phyloP scores from a whole-genome alignment of 2,888 invertebrate species.

The Abrostola tripartita region DNA sequence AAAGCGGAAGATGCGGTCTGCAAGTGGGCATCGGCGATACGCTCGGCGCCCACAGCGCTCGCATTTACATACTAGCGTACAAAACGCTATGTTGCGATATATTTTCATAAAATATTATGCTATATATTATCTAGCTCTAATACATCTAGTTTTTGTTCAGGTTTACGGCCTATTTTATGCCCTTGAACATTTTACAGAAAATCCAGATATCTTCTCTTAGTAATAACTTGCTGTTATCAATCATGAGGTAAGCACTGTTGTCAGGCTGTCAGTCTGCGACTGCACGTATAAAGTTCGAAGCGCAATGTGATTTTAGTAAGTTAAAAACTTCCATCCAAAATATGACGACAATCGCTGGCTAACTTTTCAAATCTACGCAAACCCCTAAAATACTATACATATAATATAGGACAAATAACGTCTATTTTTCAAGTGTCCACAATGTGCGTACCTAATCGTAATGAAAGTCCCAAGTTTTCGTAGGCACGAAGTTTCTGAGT shows the following conservation, averaged over 20 bases:
- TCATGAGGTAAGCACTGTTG: not conserved
- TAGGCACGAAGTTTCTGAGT: slow-evolving; percentile 75
- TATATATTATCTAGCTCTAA: slow-evolving; percentile 15
- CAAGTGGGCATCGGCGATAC: slow-evolving; percentile 72
- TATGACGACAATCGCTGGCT: too few relatives aligned
- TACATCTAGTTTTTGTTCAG: not conserved
- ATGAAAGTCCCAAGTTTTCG: slow-evolving; percentile 66
- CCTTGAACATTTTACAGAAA: too few relatives aligned
- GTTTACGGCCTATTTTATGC: not conserved
- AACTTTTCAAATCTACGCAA: not conserved
- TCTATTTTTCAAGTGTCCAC: slow-evolving; percentile 36
- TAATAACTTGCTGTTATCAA: not conserved
- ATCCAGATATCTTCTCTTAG: too few relatives aligned
- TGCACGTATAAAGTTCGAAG: not conserved
- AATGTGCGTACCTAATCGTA: slow-evolving; percentile 52
- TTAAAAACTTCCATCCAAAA: too few relatives aligned
- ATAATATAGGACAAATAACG: slow-evolving; percentile 21
- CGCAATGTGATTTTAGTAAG: too few relatives aligned
- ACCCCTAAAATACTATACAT: slow-evolving; percentile 1
- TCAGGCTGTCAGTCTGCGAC: not conserved
- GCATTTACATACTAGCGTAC: slow-evolving; percentile 52
- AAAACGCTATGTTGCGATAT: slow-evolving; percentile 26
- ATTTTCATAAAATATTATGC: slow-evolving; percentile 33
- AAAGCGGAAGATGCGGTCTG: slow-evolving; percentile 72
- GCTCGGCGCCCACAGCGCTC: slow-evolving; percentile 49